Conservation (phyloP, 2,113 vertebrate species). For the Archilochus colubris region DNA sequence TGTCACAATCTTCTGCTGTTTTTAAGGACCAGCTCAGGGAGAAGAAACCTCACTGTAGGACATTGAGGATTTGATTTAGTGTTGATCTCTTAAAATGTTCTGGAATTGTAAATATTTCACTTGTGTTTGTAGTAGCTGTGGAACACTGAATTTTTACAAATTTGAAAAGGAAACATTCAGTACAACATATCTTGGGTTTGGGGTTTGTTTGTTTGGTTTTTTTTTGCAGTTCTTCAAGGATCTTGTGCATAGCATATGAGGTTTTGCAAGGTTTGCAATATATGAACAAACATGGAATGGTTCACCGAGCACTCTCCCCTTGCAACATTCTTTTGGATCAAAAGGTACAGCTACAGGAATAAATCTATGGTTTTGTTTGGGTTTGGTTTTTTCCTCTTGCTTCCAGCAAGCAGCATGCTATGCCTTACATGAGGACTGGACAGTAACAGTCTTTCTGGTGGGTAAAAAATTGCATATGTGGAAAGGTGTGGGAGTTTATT, state of each 20-base stretch:
- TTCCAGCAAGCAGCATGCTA: background rate
- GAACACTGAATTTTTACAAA: background rate
- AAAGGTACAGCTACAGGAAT: slow-evolving; percentile 79
- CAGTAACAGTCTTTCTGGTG: background rate
- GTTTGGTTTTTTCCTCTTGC: background rate
- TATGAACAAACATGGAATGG: slow-evolving; percentile 93
- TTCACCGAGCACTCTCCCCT: slow-evolving; percentile 90
- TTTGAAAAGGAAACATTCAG: background rate
- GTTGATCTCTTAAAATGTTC: background rate
- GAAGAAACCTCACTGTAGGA: background rate
- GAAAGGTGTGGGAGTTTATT: background rate
- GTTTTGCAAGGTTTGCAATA: slow-evolving; percentile 91
- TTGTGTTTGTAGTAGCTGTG: background rate
- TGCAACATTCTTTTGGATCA: slow-evolving; percentile 91
- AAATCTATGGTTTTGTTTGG: background rate
- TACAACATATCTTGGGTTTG: background rate
- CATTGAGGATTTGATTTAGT: background rate
- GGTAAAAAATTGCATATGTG: background rate
- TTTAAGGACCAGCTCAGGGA: background rate
- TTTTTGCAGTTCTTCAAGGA: slow-evolving; percentile 78
- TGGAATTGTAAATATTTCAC: background rate
- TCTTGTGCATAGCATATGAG: slow-evolving; percentile 89
- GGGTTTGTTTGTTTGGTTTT: background rate
- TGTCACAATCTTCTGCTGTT: background rate
- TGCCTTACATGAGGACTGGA: background rate